Percentiles rank a stretch among this genome's conserved stretches.
phyloP scores from a whole-genome alignment of 2,113 vertebrate species.

The Ancistrus triradiatus region DNA sequence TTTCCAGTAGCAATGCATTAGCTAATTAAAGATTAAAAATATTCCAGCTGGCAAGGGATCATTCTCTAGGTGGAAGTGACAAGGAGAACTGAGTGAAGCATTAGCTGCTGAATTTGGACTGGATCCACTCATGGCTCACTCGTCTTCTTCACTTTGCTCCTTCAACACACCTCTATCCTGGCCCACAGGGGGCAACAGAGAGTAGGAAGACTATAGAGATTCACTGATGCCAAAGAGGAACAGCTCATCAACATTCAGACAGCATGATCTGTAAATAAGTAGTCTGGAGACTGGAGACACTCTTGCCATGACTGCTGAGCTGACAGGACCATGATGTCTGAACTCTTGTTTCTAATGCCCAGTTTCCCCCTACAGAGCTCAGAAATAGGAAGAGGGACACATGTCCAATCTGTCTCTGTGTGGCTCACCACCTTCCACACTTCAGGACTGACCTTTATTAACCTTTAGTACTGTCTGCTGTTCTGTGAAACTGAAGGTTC shows the following conservation, averaged over 20 bases:
- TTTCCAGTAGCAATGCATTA: not conserved
- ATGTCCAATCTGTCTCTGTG: too few species aligned
- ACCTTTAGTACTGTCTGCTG: too few species aligned
- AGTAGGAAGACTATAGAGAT: not conserved
- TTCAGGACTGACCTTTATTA: too few species aligned
- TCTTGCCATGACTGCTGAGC: slow-evolving; percentile 11
- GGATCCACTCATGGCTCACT: not conserved
- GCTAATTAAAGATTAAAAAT: not conserved
- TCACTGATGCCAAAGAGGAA: not conserved
- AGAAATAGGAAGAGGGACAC: slow-evolving; percentile 15
- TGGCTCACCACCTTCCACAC: too few species aligned
- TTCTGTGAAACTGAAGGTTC: too few species aligned
- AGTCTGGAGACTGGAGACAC: too few species aligned
- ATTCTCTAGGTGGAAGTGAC: too few species aligned
- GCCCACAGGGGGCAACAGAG: slow-evolving; percentile 21
- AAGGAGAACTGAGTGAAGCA: not conserved
- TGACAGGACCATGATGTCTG: slow-evolving; percentile 25
- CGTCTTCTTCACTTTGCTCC: too few species aligned
- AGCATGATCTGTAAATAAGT: slow-evolving; percentile 17
- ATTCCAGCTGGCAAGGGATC: not conserved
- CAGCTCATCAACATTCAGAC: slow-evolving; percentile 25
- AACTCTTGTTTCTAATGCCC: slow-evolving; percentile 18
- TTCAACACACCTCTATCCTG: not conserved
- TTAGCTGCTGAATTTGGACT: not conserved
- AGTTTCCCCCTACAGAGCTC: slow-evolving; percentile 5